Base-by-base conservation (phyloP, 2,888 invertebrate species). In the Megalurothrips usitatus region DNA sequence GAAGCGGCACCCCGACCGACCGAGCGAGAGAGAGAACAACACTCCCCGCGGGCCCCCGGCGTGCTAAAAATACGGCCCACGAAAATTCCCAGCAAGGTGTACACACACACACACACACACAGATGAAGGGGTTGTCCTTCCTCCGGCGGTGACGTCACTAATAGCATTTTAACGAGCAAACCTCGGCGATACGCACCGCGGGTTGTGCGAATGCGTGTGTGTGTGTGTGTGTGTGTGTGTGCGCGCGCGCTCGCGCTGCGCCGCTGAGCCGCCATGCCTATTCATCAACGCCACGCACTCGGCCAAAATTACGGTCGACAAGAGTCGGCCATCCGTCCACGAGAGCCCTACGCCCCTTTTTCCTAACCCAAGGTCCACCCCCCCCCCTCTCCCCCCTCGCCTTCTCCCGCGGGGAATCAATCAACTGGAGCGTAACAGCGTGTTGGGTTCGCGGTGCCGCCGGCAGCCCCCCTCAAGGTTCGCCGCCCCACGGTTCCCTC, bases 81-180 rank as follows among this genome's bases (percentile, higher is more conserved):
- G 34, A 43, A 43, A 43, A 43, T 43, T 43, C 34, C 34, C 34
- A 43, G 34, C 34, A 43, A 43, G 34, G 34, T 43, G 34, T 43
- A 43, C 34, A 43, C 34, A 43, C 34, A 43, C 34, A 43, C 34
- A 43, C 34, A 43, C 34, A 43, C 34, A 43, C 34, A 43, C 34
- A 43, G 3, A 43, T 6, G 34, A 6, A 43, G 34, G 34, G 34
- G 34, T 43, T 43, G 34, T 43, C 34, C 34, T 43, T 43, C 34
- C 34, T 43, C 34, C 34, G 3, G 34, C 34, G 34, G 34, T 75
- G 68, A 75, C 68, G 68, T 75, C 68, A 75, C 68, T 75, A 75
- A 75, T 75, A 75, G 68, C 68, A 75, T 75, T 75, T 75, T 75
- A 75, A 75, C 68, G 68, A 75, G 68, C 68, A 26, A 26, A 75